Conservation (phyloP, 2,797 vertebrate genomes). For the Zenarchopterus dispar region DNA sequence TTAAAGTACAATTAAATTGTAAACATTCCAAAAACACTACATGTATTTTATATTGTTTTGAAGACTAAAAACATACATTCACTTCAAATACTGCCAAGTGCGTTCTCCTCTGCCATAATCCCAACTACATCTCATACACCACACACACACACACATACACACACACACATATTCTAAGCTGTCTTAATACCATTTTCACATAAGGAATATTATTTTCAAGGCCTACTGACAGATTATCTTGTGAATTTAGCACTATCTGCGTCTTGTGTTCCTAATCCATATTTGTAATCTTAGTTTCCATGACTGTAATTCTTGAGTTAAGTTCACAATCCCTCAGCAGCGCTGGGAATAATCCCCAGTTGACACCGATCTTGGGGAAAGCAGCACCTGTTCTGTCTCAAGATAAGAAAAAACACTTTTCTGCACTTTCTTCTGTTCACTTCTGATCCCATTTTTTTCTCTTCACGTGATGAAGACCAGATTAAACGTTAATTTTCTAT, state of each 20-base stretch:
- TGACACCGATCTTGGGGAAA: constrained; percentile 76
- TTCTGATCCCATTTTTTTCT: constrained; percentile 23
- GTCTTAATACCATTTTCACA: constrained; percentile 66
- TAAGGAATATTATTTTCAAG: constrained; percentile 57
- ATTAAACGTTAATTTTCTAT: constrained; percentile 17
- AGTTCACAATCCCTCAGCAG: constrained; percentile 65
- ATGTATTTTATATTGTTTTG: too few relatives aligned
- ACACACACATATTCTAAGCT: neutral
- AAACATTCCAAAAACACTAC: too few relatives aligned
- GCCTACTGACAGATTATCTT: constrained; percentile 65
- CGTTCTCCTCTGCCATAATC: too few relatives aligned
- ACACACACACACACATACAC: neutral
- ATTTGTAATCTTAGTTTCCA: constrained; percentile 72
- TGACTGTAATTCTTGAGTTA: constrained; percentile 63
- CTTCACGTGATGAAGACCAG: constrained; percentile 5
- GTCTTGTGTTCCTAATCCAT: constrained; percentile 77
- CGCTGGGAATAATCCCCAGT: constrained; percentile 75
- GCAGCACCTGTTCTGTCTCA: constrained; percentile 77
- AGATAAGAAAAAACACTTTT: constrained; percentile 42
- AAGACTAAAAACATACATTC: too few relatives aligned
- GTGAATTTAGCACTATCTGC: constrained; percentile 76
- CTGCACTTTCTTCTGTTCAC: constrained; percentile 27
- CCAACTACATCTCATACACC: neutral
- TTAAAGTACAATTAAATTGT: too few relatives aligned
- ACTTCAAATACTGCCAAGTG: too few relatives aligned